Base-by-base conservation (phyloP, 2,113 vertebrate species). In the Notechis scutatus region DNA sequence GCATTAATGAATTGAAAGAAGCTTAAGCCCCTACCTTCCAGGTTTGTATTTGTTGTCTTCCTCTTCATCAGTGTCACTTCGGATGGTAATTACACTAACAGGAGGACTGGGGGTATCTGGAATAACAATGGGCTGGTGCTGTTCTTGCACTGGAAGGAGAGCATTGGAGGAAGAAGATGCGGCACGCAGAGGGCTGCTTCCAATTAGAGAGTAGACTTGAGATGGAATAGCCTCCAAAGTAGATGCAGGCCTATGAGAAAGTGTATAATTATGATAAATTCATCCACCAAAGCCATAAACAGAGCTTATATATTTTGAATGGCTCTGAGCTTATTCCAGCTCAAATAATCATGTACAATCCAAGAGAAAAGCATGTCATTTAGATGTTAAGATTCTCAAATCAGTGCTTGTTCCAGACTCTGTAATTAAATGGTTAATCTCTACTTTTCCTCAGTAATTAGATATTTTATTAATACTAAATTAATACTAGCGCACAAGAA, bases 81-180 rank as follows among this genome's bases (percentile, higher is more conserved):
- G 98, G 96, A 99, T 99, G 96, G 99, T 99, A 97, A 99, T 99
- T 97, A 99, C 99, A 94, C 99, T 99, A 97, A 99, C 98, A 0
- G 99, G 98, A 0, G 99, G 99, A 95, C 99, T 99, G 0, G 99
- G 99, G 0, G 99, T 99, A 97, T 99, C 99, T 0, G 99, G 99
- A 97, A 99, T 99, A 93, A 99, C 94, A 90, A 99, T 99, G 81
- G 99, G 99, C 97, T 99, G 99, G 90, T 98, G 98, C 95, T 98
- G 98, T 92, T 98, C 97, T 94, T 98, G 98, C 86, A 96, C 97
- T 0, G 98, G 98, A 50, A 98, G 94, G 23, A 98, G 97, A 29
- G 98, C 98, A 0, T 97, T 98, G 91, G 97, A 97, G 3, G 98
- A 97, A n/a, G 98, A 98, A 26, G 98, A 97, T 5, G 97, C 94